Percentiles rank a stretch among this genome's conserved stretches.
These are phyloP conservation scores for Leucozona laternaria DNA, from an alignment of 2,888 invertebrate species.

Conservation along the genomic window DNA sequence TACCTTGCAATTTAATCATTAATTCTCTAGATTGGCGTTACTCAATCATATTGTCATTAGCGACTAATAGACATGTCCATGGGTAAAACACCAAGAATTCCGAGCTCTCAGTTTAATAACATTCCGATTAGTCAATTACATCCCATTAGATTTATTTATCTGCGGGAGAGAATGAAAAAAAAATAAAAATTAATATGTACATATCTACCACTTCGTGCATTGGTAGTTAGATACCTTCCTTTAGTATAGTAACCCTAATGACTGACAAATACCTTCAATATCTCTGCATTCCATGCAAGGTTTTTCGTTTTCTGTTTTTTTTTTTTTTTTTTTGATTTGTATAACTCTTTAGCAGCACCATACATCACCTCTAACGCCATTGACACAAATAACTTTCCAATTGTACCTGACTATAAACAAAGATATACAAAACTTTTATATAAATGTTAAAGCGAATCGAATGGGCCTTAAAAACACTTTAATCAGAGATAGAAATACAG, in stretches of 20 bases:
- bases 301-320: constrained; percentile 33
- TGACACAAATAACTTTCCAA: constrained; percentile 76
- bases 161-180: neutral
- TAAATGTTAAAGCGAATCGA: constrained; percentile 53
- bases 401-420: constrained; percentile 48
- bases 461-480: constrained; percentile 62
- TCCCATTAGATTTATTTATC: constrained; percentile 23
- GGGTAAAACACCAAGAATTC: constrained; percentile 56
- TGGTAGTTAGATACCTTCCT: neutral
- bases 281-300: constrained; percentile 74
- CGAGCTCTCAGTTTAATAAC: constrained; percentile 46
- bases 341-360: constrained; percentile 29
- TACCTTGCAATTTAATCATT: constrained; percentile 5
- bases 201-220: neutral
- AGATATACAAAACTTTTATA: neutral
- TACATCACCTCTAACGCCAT: constrained; percentile 74
- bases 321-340: neutral
- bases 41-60: constrained; percentile 60
- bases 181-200: neutral
- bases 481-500: constrained; percentile 49
- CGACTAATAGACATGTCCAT: constrained; percentile 49
- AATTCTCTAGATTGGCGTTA: constrained; percentile 6
- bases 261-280: constrained; percentile 51
- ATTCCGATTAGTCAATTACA: constrained; percentile 62
- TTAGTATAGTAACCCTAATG: constrained; percentile 50